A percentile compares a stretch with the other conserved stretches of the same genome.
Conservation (phyloP, 2,888 invertebrate species). For the Sturmia bella region DNA sequence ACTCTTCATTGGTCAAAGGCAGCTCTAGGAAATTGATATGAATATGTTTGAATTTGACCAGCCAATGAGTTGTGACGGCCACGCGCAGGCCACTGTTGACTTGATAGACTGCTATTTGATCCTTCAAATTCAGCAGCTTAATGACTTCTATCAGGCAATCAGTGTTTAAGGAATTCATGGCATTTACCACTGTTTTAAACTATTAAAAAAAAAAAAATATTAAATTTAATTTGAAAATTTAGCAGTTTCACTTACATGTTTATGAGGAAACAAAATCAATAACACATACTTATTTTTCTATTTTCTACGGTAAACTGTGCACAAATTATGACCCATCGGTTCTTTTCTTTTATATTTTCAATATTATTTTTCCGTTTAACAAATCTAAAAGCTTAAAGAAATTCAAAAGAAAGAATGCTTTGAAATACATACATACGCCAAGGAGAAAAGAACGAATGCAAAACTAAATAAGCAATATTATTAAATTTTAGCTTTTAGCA, state of each 20-base stretch:
- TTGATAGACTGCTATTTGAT: conserved; percentile 53
- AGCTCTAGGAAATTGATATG: conserved; percentile 43
- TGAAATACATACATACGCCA: too few relatives aligned
- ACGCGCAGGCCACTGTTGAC: conserved; percentile 9
- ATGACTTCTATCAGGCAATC: conserved; percentile 58
- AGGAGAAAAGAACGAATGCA: too few relatives aligned
- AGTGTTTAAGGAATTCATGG: conserved; percentile 50
- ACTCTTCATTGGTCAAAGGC: conserved; percentile 16
- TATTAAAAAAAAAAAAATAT: conserved; percentile 26
- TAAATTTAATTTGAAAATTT: conserved; percentile 17
- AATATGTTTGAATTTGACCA: conserved; percentile 25
- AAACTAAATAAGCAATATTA: too few relatives aligned
- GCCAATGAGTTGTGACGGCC: conserved; percentile 41
- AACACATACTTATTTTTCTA: background rate
- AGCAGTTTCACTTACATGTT: background rate
- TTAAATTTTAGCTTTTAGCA: too few relatives aligned
- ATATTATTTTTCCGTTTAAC: background rate
- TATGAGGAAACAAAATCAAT: conserved; percentile 30
- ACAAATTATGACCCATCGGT: conserved; percentile 5
- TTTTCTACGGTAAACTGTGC: background rate
- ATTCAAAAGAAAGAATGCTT: too few relatives aligned
- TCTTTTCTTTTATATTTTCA: background rate
- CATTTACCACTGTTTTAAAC: background rate
- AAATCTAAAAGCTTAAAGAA: too few relatives aligned
- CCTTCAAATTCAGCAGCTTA: conserved; percentile 39